Evolutionary conservation across 2,888 invertebrate species (phyloP), one percentile per base, ranked within the genome.

Genomic region (Ormyrus labotus): DNA sequence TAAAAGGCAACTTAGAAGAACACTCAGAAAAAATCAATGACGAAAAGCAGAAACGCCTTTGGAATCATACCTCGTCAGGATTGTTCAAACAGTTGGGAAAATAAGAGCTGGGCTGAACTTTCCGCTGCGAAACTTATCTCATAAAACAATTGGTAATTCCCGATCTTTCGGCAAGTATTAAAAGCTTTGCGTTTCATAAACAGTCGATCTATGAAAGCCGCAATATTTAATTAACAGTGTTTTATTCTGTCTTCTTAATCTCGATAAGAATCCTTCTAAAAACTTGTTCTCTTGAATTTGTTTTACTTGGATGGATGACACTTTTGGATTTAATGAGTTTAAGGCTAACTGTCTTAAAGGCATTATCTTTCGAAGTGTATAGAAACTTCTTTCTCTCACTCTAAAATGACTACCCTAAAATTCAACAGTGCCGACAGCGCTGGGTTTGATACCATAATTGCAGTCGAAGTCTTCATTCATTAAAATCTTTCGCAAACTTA

Each of bases 111-210:
- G 67, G 72, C 68, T 67, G 8, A 61, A 61, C 55, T 68, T 19
- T 19, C 50, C 5, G 11, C n/a, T 10, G n/a, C 34, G 10, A 72
- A 78, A 78, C 72, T 78, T 78, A 60, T 68, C 67, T 72, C 78
- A 78, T 78, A 78, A 72, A 78, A 61, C 61, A 72, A 78, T 48
- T 61, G 55, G 34, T 55, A 47, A 61, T 72, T 61, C 61, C 67
- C 60, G 72, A 72, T 72, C 58, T 57, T 60, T 55, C 48, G 60
- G 68, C 53, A 34, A 55, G 67, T 67, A 72, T 72, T 67, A 67
- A 68, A 53, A 72, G 72, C 61, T 72, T 72, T 61, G 2, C n/a
- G 5, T 8, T 19, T 67, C 48, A 55, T 64, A 72, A 78, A 61
- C 60, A 61, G 48, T 55, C 48, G 60, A 78, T 72, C 60, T 74